Evolutionary conservation across 1,140 invertebrate species (phyloP).

Genomic region (Charaxes varanes): DNA sequence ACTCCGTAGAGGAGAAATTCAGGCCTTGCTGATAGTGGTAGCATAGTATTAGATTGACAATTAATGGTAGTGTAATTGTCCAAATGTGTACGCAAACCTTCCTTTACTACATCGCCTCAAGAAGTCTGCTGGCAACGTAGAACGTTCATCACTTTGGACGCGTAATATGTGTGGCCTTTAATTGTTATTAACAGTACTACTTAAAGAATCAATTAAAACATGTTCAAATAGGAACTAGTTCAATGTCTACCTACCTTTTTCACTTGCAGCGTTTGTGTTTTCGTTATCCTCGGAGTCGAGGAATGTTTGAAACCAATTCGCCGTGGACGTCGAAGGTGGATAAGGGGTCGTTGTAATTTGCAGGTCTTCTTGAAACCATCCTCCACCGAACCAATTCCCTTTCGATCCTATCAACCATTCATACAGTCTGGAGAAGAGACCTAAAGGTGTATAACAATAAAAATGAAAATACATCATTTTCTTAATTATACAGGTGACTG

Average conservation of each 20-base stretch:
- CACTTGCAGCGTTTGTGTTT: constrained; percentile 24
- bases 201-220: neutral
- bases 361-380: constrained; percentile 40
- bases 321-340: constrained; percentile 33
- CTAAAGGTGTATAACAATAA: constrained; percentile 21
- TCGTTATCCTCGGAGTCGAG: constrained; percentile 57
- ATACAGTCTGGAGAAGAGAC: constrained; percentile 46
- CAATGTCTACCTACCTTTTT: constrained; percentile 11
- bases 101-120: no score
- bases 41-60: no score
- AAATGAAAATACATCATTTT: neutral
- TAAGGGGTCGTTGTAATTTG: constrained; percentile 30
- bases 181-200: no score
- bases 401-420: constrained; percentile 45
- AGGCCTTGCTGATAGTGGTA: no score
- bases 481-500: no score
- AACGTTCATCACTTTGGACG: no score
- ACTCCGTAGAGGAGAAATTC: no score
- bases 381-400: constrained; percentile 37
- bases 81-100: no score
- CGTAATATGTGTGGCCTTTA: no score
- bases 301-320: constrained; percentile 56
- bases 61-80: no score
- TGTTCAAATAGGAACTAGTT: neutral
- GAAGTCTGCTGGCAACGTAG: no score